Conservation (phyloP, 1,140 invertebrate species). For the Listronotus oregonensis region DNA sequence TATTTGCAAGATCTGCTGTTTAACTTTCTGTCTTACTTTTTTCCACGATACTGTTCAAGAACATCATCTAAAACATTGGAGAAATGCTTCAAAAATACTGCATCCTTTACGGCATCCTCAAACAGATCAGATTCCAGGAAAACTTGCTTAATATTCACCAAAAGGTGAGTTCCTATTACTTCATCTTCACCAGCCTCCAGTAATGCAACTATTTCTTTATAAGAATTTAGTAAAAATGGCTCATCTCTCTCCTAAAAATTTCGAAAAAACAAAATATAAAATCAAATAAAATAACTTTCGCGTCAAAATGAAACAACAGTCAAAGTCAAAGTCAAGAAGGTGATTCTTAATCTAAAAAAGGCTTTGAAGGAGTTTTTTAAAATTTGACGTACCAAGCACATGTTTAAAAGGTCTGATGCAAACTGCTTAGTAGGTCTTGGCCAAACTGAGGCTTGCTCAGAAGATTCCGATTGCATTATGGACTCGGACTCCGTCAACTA, state of each 20-base stretch:
- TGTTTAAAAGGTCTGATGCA: slow-evolving; percentile 28
- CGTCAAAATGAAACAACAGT: no score
- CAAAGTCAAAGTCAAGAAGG: no score
- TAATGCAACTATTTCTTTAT: slow-evolving; percentile 41
- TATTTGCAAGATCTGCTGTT: no score
- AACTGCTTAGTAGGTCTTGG: slow-evolving; percentile 25
- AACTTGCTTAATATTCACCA: slow-evolving; percentile 43
- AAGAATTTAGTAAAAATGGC: slow-evolving; percentile 29
- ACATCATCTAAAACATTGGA: slow-evolving; percentile 45
- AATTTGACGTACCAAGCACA: slow-evolving; percentile 26
- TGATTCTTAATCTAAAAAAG: no score
- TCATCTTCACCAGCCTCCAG: slow-evolving; percentile 43
- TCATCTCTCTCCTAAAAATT: slow-evolving; percentile 31
- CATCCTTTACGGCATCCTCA: slow-evolving; percentile 42
- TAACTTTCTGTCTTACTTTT: slow-evolving; percentile 49
- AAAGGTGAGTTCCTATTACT: slow-evolving; percentile 39
- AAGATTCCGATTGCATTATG: slow-evolving; percentile 14
- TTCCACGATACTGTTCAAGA: slow-evolving; percentile 47
- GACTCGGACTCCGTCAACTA: slow-evolving; percentile 25
- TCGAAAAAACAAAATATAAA: no score
- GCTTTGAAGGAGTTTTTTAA: no score
- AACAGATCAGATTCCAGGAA: slow-evolving; percentile 46
- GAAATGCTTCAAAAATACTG: slow-evolving; percentile 48
- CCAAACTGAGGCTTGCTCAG: slow-evolving; percentile 38
- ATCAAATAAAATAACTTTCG: no score